Base-by-base conservation (phyloP, 1,140 invertebrate species). In the Cherax destructor region DNA sequence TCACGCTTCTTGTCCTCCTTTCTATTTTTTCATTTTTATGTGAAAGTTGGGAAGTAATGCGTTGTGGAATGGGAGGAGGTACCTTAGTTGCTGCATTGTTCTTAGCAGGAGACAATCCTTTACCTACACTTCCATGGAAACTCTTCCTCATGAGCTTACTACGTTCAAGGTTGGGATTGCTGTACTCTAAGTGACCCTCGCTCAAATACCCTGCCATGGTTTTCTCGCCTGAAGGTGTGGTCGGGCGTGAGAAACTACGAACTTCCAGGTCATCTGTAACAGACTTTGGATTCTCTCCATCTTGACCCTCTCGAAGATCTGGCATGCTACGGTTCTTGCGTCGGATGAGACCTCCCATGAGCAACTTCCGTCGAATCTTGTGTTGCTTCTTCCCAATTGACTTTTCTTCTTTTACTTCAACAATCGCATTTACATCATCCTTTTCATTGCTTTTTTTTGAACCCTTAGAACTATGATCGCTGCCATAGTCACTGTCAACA, bases 301-400 rank as follows among this genome's bases (percentile, higher is more conserved):
- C 93, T 59, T 92, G 92, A 11, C 94, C 94, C 92, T 98, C 97
- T 3, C 97, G 96, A 24, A 98, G 95, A 95, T 98, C 98, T 1
- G 98, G 98, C 97, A 98, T 97, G 88, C 97, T 98, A 91, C 97
- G 95, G 94, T 98, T 98, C 94, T 98, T 98, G 56, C 97, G 95
- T 92, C 97, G 96, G 59, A 98, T 98, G 83, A 98, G 95, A 2
- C 97, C 97, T 49, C 98, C 97, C 97, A 98, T 98, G 1, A 98
- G 93, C 1, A 98, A 93, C 94, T 98, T 98, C 94, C 97, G 95
- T 50, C 97, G 95, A 74, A 98, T 98, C 95, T 98, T 98, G 94
- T 98, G 98, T 94, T 98, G 98, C 93, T 98, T 98, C 94, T 98
- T 98, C 21, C 96, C 96, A 72, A 96, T 91, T 16, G 89, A 86